phyloP scores from a whole-genome alignment of 92 coral and sea anemone genomes.

The Metridium senile region DNA sequence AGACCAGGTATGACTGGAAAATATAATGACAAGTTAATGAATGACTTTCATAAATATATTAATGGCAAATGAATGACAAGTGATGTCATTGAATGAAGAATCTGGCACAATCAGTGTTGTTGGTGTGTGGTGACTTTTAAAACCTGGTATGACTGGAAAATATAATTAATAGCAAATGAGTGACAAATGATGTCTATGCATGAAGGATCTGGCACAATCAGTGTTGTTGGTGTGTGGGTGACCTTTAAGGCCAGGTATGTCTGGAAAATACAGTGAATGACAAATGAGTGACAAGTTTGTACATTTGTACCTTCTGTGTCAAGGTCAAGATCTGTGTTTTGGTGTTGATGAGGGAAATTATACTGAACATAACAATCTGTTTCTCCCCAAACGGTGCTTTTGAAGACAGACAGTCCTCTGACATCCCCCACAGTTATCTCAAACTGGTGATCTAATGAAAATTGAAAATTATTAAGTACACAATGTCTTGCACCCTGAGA shows the following conservation, averaged over 20 bases:
- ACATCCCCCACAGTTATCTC: conserved; percentile 88
- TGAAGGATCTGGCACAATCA: conserved; percentile 93
- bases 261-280: conserved; percentile 32
- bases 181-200: conserved; percentile 89
- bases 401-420: conserved; percentile 83
- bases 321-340: conserved; percentile 39
- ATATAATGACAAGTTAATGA: too few relatives aligned
- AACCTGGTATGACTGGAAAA: background rate
- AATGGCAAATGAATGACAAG: conserved; percentile 76
- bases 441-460: conserved; percentile 81
- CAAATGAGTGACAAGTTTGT: conserved; percentile 80
- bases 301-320: conserved; percentile 75
- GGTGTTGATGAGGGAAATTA: conserved; percentile 82
- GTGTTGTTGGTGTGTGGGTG: conserved; percentile 86
- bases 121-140: conserved; percentile 59
- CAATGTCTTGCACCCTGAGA: too few relatives aligned
- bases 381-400: conserved; percentile 91
- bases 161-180: conserved; percentile 57
- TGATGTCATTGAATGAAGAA: conserved; percentile 87
- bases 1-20: conserved; percentile 64
- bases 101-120: conserved; percentile 95
- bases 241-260: background rate
- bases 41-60: too few relatives aligned
- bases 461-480: background rate
- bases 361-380: conserved; percentile 98